These are phyloP conservation scores for Lamproptera curius DNA, from an alignment of 2,888 invertebrate species.

Conservation along the genomic window DNA sequence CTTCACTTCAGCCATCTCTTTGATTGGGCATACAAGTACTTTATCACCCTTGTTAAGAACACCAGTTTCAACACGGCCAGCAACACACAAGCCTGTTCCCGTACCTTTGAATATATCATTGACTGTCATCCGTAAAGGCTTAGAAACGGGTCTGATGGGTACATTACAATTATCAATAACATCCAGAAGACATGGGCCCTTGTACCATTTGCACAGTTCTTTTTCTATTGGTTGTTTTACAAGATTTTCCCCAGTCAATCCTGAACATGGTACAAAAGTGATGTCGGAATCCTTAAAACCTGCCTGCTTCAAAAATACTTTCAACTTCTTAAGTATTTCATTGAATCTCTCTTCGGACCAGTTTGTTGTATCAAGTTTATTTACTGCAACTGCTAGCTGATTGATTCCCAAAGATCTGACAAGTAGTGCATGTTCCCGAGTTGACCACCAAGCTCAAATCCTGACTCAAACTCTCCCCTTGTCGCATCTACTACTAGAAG, in stretches of 20 bases:
- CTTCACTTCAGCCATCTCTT: slow-evolving; percentile 90
- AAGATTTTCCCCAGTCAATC: slow-evolving; percentile 96
- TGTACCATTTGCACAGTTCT: slow-evolving; percentile 85
- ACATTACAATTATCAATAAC: slow-evolving; percentile 93
- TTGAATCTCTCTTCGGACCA: slow-evolving; percentile 96
- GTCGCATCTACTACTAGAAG: slow-evolving; percentile 97
- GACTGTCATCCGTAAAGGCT: slow-evolving; percentile 94
- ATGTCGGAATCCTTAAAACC: slow-evolving; percentile 94
- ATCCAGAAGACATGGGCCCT: slow-evolving; percentile 89
- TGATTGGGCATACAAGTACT: slow-evolving; percentile 90
- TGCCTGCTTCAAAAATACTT: slow-evolving; percentile 90
- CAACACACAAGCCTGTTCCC: slow-evolving; percentile 93
- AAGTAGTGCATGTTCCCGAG: slow-evolving; percentile 97
- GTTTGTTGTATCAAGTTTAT: slow-evolving; percentile 96
- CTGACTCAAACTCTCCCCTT: slow-evolving; percentile 98
- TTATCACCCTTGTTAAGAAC: slow-evolving; percentile 91
- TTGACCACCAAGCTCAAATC: slow-evolving; percentile 99
- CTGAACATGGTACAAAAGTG: slow-evolving; percentile 95
- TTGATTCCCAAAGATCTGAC: slow-evolving; percentile 93
- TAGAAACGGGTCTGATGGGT: slow-evolving; percentile 91
- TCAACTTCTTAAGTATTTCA: slow-evolving; percentile 91
- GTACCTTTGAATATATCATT: slow-evolving; percentile 97
- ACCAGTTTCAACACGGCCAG: slow-evolving; percentile 95
- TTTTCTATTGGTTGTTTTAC: slow-evolving; percentile 81
- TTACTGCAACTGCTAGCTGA: slow-evolving; percentile 96